Percentiles rank a stretch among this genome's conserved stretches.
Conservation (phyloP, 2,888 invertebrate genomes). For the Pseudoips prasinana region DNA sequence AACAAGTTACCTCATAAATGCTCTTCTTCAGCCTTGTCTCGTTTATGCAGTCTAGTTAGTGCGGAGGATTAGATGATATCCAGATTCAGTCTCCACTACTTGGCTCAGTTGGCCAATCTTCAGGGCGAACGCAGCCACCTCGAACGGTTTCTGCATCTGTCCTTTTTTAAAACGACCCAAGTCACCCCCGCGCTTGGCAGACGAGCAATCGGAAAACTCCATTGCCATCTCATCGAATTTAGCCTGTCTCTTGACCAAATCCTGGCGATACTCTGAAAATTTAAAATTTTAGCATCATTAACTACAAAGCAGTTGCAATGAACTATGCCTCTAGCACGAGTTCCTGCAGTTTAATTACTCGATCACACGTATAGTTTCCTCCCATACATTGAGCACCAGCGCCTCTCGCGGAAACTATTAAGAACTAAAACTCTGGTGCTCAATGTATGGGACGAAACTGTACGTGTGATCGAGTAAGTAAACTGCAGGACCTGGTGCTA, state of each 20-base stretch:
- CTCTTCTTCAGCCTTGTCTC: too few relatives aligned
- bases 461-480: too few relatives aligned
- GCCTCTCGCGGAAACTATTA: too few relatives aligned
- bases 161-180: conserved; percentile 93
- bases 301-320: too few relatives aligned
- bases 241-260: conserved; percentile 88
- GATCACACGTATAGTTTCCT: too few relatives aligned
- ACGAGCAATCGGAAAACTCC: conserved; percentile 96
- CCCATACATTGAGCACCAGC: too few relatives aligned
- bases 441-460: too few relatives aligned
- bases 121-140: conserved; percentile 94
- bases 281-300: neutral
- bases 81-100: conserved; percentile 95
- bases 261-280: conserved; percentile 85
- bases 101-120: conserved; percentile 95
- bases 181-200: conserved; percentile 95
- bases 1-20: too few relatives aligned
- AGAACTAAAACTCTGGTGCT: too few relatives aligned
- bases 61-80: conserved; percentile 95
- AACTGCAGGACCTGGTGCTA: too few relatives aligned
- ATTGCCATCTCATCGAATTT: conserved; percentile 92
- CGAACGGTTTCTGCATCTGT: conserved; percentile 98
- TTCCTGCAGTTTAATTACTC: too few relatives aligned
- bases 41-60: conserved; percentile 86
- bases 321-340: too few relatives aligned